Evolutionary conservation across 1,140 invertebrate genomes (phyloP).

Genomic region (Drosophila chauvacae): DNA sequence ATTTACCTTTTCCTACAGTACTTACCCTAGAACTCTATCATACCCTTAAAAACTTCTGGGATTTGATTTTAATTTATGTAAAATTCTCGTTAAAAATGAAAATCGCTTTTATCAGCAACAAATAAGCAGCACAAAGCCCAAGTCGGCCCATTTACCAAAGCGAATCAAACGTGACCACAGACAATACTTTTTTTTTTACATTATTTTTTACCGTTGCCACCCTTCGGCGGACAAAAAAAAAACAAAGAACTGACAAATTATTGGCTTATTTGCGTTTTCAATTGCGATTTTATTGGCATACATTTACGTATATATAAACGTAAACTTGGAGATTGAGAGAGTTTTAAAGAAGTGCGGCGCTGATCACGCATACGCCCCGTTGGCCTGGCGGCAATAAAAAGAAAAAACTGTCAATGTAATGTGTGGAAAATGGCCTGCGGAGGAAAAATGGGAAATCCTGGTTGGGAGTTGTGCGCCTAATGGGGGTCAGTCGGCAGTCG

Average conservation of each 20-base stretch:
- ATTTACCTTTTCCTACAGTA: background rate
- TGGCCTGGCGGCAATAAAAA: conserved; percentile 67
- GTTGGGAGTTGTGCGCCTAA: conserved; percentile 1
- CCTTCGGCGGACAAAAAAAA: background rate
- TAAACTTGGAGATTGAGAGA: conserved; percentile 1
- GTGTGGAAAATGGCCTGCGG: conserved; percentile 57
- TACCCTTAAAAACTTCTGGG: background rate
- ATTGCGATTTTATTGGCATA: conserved; percentile 69
- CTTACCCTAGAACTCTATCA: background rate
- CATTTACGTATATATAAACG: conserved; percentile 21
- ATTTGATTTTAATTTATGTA: conserved; percentile 63
- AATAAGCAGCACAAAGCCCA: conserved; percentile 18
- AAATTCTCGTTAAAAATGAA: conserved; percentile 45
- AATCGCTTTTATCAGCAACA: conserved; percentile 61
- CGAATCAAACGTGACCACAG: conserved; percentile 72
- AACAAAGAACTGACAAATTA: conserved; percentile 52
- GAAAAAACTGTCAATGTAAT: conserved; percentile 56
- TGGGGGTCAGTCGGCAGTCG: conserved; percentile 58
- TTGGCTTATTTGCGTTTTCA: conserved; percentile 70
- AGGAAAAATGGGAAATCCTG: conserved; percentile 16
- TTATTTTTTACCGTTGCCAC: conserved; percentile 5
- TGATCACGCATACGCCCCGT: conserved; percentile 72
- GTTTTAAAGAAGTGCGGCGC: conserved; percentile 46
- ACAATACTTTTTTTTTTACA: conserved; percentile 45
- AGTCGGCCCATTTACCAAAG: conserved; percentile 65